Conservation (phyloP, 2,113 vertebrate genomes). For the Menidia beryllina region DNA sequence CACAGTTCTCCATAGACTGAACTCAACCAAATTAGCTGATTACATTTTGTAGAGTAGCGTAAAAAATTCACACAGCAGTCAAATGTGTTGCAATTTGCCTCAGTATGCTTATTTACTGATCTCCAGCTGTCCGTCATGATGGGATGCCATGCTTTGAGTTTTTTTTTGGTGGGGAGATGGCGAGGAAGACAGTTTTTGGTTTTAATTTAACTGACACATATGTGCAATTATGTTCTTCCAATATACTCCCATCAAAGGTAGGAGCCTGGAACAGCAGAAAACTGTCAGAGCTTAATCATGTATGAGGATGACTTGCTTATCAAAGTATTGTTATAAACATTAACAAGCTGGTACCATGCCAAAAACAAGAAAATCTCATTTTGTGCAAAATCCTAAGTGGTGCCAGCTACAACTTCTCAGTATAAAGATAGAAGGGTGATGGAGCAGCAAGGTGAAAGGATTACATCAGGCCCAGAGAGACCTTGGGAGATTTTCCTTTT, state of each 20-base stretch:
- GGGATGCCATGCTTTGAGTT: constrained; percentile 7
- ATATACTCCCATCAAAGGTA: constrained; percentile 6
- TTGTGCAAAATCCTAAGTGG: not conserved
- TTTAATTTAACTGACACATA: constrained; percentile 37
- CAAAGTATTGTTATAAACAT: constrained; percentile 12
- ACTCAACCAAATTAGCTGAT: not conserved
- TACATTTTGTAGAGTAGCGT: not conserved
- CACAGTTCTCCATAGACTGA: not conserved
- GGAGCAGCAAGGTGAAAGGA: constrained; percentile 1
- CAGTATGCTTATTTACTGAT: not conserved
- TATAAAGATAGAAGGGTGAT: constrained; percentile 8
- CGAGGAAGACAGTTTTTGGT: constrained; percentile 6
- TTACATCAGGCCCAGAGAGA: constrained; percentile 5
- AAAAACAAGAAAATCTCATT: not conserved
- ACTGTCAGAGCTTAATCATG: constrained; percentile 20
- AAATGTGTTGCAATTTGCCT: not conserved
- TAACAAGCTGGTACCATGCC: constrained; percentile 8
- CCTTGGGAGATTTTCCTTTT: not conserved
- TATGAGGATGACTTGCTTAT: not conserved
- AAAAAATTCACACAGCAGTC: not conserved
- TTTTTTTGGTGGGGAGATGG: constrained; percentile 1
- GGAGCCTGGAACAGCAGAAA: constrained; percentile 11
- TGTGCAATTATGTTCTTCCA: constrained; percentile 2
- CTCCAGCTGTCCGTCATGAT: not conserved
- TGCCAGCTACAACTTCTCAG: constrained; percentile 9